These are phyloP conservation scores for Lutjanus argentimaculatus DNA, from an alignment of 2,797 vertebrate species.

Conservation along the genomic window DNA sequence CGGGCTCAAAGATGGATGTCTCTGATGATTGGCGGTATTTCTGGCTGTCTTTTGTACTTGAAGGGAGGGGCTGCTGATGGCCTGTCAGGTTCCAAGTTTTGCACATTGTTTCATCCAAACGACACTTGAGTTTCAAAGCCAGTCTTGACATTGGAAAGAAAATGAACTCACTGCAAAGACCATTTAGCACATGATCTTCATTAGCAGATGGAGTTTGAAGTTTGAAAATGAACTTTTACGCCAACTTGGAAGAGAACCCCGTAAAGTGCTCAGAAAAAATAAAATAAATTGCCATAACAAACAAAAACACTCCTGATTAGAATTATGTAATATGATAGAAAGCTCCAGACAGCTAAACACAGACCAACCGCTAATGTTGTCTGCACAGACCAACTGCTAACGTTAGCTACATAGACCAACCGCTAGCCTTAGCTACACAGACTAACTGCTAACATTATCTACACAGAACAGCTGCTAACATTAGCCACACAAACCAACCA, in stretches of 20 bases:
- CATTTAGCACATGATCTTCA: conserved; percentile 12
- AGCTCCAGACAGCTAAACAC: conserved; percentile 5
- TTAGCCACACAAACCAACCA: too few species aligned
- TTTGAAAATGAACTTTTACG: conserved; percentile 4
- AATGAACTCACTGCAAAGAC: conserved; percentile 16
- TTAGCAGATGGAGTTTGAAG: conserved; percentile 30
- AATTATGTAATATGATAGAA: not conserved
- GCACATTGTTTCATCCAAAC: conserved; percentile 32
- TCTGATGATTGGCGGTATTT: conserved; percentile 69
- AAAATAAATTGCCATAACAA: not conserved
- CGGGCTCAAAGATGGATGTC: conserved; percentile 59
- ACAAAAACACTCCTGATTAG: not conserved
- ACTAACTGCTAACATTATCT: too few species aligned
- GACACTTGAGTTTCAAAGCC: conserved; percentile 49
- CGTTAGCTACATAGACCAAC: too few species aligned
- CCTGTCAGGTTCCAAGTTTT: conserved; percentile 42
- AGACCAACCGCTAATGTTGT: too few species aligned
- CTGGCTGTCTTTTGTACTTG: conserved; percentile 48
- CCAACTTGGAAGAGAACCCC: not conserved
- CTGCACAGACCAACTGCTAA: too few species aligned
- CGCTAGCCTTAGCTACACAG: too few species aligned
- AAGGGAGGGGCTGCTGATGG: conserved; percentile 54
- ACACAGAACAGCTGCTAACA: too few species aligned
- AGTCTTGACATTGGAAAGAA: conserved; percentile 27
- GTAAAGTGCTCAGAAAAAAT: too few species aligned